These are phyloP conservation scores for Xiphophorus maculatus DNA, from an alignment of 2,113 vertebrate species.

Conservation along the genomic window DNA sequence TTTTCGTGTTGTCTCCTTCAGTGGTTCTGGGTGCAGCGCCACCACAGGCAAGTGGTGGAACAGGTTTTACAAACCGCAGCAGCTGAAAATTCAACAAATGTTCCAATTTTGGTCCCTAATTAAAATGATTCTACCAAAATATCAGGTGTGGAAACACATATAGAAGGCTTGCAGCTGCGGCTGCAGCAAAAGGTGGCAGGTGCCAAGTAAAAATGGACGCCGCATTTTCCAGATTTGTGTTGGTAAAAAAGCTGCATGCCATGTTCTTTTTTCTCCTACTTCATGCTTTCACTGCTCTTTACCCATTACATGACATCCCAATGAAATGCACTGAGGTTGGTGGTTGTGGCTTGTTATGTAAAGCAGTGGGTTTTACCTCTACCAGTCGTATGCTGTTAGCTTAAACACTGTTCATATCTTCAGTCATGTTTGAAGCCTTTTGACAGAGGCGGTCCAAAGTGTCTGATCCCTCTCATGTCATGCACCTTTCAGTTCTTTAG, in stretches of 20 bases:
- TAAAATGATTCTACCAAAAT: too few relatives aligned
- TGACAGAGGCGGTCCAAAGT: background rate
- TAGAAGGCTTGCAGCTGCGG: too few relatives aligned
- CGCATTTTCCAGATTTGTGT: background rate
- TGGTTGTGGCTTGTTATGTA: background rate
- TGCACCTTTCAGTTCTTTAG: background rate
- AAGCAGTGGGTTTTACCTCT: background rate
- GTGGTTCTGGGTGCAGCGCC: too few relatives aligned
- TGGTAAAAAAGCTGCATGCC: background rate
- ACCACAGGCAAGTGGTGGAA: too few relatives aligned
- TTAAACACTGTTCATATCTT: background rate
- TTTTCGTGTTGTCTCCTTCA: too few relatives aligned
- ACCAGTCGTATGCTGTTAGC: background rate
- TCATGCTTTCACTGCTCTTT: background rate
- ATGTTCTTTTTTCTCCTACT: background rate
- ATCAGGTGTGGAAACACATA: too few relatives aligned
- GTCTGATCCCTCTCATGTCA: constrained; percentile 22
- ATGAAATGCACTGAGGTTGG: background rate
- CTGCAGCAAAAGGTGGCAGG: too few relatives aligned
- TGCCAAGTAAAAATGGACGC: too few relatives aligned
- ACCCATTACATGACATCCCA: background rate
- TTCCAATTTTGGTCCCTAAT: too few relatives aligned
- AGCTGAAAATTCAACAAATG: too few relatives aligned
- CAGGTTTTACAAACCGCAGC: too few relatives aligned
- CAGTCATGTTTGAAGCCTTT: background rate